Evolutionary conservation across 2,113 vertebrate genomes (phyloP).

Genomic region (Austrofundulus limnaeus): DNA sequence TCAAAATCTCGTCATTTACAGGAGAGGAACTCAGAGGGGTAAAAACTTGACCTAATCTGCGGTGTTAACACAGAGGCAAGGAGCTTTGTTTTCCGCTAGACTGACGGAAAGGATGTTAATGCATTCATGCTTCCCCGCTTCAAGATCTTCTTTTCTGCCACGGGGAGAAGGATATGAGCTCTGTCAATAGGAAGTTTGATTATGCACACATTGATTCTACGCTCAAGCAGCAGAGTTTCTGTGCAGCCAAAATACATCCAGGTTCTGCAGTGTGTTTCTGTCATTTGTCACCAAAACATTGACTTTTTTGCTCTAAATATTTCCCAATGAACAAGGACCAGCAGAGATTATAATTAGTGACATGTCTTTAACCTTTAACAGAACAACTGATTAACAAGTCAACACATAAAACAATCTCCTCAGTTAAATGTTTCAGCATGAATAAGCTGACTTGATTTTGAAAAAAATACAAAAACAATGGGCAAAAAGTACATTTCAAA

Average conservation of each 20-base stretch:
- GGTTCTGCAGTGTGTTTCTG: conserved; percentile 71
- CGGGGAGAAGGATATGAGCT: conserved; percentile 74
- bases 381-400: conserved; percentile 83
- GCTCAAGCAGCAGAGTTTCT: conserved; percentile 72
- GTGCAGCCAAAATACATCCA: conserved; percentile 53
- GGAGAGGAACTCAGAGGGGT: conserved; percentile 99
- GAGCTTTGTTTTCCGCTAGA: conserved; percentile 96
- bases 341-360: conserved; percentile 82
- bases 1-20: conserved; percentile 99
- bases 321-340: conserved; percentile 81
- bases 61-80: conserved; percentile 99
- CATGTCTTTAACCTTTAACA: conserved; percentile 82
- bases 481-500: conserved; percentile 10
- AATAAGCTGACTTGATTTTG: conserved; percentile 73
- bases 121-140: conserved; percentile 89
- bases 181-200: conserved; percentile 82
- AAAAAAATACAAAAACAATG: conserved; percentile 65
- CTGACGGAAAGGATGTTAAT: conserved; percentile 98
- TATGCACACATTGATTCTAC: conserved; percentile 80
- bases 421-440: conserved; percentile 85
- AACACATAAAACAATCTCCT: conserved; percentile 79
- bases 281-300: conserved; percentile 81
- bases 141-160: conserved; percentile 82
- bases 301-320: conserved; percentile 79
- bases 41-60: conserved; percentile 99